Conservation (phyloP, 1,140 invertebrate genomes). For the Aphelenchoides fujianensis region DNA sequence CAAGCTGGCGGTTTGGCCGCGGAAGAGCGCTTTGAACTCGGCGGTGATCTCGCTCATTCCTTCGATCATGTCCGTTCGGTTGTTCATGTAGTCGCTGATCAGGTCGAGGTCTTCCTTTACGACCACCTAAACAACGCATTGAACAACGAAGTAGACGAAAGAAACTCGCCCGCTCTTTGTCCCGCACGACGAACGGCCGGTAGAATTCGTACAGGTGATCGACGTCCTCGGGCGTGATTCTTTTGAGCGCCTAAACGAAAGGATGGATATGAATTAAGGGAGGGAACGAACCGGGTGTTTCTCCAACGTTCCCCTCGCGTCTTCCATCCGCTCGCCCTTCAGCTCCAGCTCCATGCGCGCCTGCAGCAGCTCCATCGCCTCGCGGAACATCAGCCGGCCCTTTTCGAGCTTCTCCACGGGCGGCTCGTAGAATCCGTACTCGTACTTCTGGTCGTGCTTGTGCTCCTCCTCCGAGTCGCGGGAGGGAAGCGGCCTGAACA, state of each 20-base stretch:
- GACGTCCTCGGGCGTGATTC: constrained; percentile 32
- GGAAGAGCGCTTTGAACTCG: not conserved
- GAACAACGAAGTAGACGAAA: not conserved
- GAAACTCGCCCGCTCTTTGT: constrained; percentile 35
- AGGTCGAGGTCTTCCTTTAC: constrained; percentile 22
- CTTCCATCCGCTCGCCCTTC: constrained; percentile 1
- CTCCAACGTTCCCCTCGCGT: constrained; percentile 1
- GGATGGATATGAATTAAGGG: not conserved
- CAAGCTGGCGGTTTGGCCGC: not conserved
- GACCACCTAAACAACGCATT: constrained; percentile 22
- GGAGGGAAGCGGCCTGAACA: constrained; percentile 18
- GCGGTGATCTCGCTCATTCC: not conserved
- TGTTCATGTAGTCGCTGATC: constrained; percentile 29
- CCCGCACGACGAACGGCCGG: constrained; percentile 33
- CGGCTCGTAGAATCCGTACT: constrained; percentile 45
- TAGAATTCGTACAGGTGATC: constrained; percentile 42
- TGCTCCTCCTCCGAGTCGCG: constrained; percentile 19
- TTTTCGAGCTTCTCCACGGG: constrained; percentile 38
- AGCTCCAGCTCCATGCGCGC: constrained; percentile 36
- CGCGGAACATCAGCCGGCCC: constrained; percentile 36
- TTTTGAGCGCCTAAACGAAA: constrained; percentile 26
- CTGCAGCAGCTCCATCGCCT: constrained; percentile 40
- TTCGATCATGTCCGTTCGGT: constrained; percentile 22
- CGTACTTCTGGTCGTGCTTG: constrained; percentile 15
- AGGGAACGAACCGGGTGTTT: not conserved